A percentile compares a stretch with the other conserved stretches of the same genome.
These are phyloP conservation scores for Drosophila leontia DNA, from an alignment of 1,140 invertebrate genomes.

Conservation along the genomic window DNA sequence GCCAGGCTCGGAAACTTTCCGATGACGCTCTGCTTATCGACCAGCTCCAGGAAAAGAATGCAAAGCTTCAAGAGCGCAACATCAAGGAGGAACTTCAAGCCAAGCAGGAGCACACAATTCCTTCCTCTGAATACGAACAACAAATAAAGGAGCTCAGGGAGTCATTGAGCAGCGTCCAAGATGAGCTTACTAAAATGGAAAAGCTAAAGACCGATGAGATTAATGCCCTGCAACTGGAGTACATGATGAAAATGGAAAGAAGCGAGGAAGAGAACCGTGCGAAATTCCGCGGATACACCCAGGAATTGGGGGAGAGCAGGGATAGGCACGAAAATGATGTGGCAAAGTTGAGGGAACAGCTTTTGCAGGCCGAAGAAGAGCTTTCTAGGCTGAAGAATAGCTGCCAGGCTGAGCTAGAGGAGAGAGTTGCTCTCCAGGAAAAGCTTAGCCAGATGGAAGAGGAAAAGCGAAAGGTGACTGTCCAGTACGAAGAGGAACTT, in stretches of 20 bases:
- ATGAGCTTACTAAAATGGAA: constrained; percentile 6
- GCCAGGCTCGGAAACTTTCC: constrained; percentile 39
- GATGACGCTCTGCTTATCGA: constrained; percentile 51
- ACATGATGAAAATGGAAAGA: constrained; percentile 46
- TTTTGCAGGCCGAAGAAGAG: constrained; percentile 9
- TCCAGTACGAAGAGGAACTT: constrained; percentile 14
- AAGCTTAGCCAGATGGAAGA: not conserved
- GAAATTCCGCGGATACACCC: constrained; percentile 47
- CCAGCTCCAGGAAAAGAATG: constrained; percentile 55
- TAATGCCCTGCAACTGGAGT: constrained; percentile 41
- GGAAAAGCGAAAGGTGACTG: constrained; percentile 1
- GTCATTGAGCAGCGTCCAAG: not conserved
- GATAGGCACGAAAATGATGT: constrained; percentile 30
- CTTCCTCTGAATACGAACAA: not conserved
- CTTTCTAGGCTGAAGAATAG: not conserved
- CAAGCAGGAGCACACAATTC: not conserved
- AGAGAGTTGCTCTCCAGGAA: not conserved
- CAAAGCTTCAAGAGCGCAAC: constrained; percentile 39
- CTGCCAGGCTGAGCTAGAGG: constrained; percentile 3
- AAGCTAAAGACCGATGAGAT: constrained; percentile 18
- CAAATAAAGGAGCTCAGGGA: constrained; percentile 4
- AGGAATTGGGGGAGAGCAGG: constrained; percentile 45
- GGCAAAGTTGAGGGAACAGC: constrained; percentile 15
- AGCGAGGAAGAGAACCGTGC: constrained; percentile 40
- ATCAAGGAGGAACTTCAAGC: constrained; percentile 29